Evolutionary conservation across 2,888 invertebrate species (phyloP), one percentile per base, ranked within the genome.

Genomic region (Xanthostigma xanthostigma): DNA sequence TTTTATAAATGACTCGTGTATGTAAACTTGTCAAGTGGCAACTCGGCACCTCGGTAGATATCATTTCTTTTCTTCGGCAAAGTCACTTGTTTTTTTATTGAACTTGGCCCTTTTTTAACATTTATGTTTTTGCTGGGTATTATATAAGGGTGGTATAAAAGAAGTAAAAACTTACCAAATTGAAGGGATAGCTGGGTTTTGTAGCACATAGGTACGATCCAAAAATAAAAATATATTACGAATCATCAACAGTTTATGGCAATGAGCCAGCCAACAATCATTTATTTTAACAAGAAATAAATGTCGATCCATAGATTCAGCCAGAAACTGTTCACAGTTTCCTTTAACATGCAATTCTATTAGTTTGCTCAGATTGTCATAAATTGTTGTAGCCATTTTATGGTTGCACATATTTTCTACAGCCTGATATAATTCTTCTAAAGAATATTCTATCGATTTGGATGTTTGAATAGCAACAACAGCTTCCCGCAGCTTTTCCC

Each of bases 171-270:
- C 66, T 69, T 68, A 91, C 96, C 98, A 98, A 66, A 98, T 91
- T 47, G 97, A 96, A 58, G 87, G 81, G 64, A 97, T 88, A 53
- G 89, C 80, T 54, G 94, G 87, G 68, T 91, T 94, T 65, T 96
- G 95, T 50, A 97, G 72, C 40, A 97, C 95, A 69, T 95, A 97
- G 38, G 95, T 95, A 58, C 97, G 79, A 72, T 98, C 97, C 59
- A 98, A 76, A 67, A 92, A 96, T 45, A 97, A 75, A 71, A 98
- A 98, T 68, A 98, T 96, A 70, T 95, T 95, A 53, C 97, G 78
- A 56, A 97, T 96, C 95, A 97, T 96, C 54, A 95, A 93, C 96
- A 97, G 96, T 70, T 97, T 97, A 52, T 89, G 81, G 68, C 97
- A 97, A 66, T 95, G 95, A 0, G 89, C 84, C 55, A 87, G 80